Base-by-base conservation (phyloP, 2,888 invertebrate genomes). In the Philereme vetulata region DNA sequence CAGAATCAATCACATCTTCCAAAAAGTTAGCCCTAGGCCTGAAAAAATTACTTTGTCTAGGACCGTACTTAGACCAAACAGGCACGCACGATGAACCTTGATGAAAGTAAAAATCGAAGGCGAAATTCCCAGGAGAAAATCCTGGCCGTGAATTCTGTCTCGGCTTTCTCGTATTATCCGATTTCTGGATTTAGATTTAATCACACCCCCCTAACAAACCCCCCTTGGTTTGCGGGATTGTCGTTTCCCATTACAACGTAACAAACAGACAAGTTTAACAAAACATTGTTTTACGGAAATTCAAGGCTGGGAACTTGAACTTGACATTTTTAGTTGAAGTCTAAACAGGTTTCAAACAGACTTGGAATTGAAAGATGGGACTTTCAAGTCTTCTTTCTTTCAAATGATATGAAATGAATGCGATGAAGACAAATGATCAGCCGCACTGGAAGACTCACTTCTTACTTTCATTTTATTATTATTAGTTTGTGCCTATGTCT, bases 251-350 rank as follows among this genome's bases (percentile, higher is more conserved):
- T 55, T 52, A 52, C 52, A 43, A 9, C 36, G 52, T 47, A 46
- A 54, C 54, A 47, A 42, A 40, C 47, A 51, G n/a, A 53, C 53
- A 52, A 44, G 45, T 48, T 6, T 8, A 47, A 33, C 7, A 36
- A 5, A 38, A 8, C 38, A 38, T 38, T 38, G 38, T 8, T 38
- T 8, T 6, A 38, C 38, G 52, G 54, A 43, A 51, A 55, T 46
- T 46, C 35, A 3, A n/a, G 42, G 46, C 9, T 35, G 47, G 43
- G 51, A 46, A 56, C 51, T 48, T 56, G 60, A 60, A 56, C 60
- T 56, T 60, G 49, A 44, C 43, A 49, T 50, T 56, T 42, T 38
- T 38, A 38, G 8, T 8, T 38, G 38, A 38, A 38, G 38, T 8
- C 38, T 38, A 0, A 38, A 38, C 38, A 35, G 5, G 7, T 35